Conservation (phyloP, 2,888 invertebrate genomes). For the Luffia ferchaultella region DNA sequence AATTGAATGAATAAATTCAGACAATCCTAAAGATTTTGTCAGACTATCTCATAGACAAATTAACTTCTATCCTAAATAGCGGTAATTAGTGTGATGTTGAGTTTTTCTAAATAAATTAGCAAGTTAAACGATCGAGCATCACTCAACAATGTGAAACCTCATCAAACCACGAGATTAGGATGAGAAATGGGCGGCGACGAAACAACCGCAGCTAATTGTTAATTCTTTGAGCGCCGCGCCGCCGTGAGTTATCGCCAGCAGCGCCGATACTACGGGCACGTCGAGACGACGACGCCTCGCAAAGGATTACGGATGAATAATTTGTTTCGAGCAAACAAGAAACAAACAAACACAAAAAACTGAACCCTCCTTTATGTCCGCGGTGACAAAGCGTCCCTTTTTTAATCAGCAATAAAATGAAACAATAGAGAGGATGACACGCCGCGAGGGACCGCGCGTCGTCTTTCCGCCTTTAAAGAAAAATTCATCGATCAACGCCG, state of each 20-base stretch:
- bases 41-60: no score
- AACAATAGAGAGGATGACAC: not conserved
- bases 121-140: no score
- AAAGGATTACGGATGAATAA: conserved; percentile 22
- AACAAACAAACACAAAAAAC: conserved; percentile 22
- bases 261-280: no score
- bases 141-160: not conserved
- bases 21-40: no score
- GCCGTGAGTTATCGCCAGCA: not conserved
- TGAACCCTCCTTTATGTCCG: not conserved
- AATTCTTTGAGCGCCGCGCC: not conserved
- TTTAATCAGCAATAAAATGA: not conserved
- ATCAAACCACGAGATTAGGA: not conserved
- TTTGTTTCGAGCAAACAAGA: conserved; percentile 22
- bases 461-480: not conserved
- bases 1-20: no score
- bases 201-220: not conserved
- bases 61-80: no score
- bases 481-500: not conserved
- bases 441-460: not conserved
- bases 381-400: not conserved
- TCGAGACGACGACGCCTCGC: no score
- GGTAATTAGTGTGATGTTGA: no score
- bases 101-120: no score
- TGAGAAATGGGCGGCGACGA: not conserved